A percentile compares a stretch with the other conserved stretches of the same genome.
These are phyloP conservation scores for Chionodraco myersi DNA, from an alignment of 2,113 vertebrate species.

Conservation along the genomic window DNA sequence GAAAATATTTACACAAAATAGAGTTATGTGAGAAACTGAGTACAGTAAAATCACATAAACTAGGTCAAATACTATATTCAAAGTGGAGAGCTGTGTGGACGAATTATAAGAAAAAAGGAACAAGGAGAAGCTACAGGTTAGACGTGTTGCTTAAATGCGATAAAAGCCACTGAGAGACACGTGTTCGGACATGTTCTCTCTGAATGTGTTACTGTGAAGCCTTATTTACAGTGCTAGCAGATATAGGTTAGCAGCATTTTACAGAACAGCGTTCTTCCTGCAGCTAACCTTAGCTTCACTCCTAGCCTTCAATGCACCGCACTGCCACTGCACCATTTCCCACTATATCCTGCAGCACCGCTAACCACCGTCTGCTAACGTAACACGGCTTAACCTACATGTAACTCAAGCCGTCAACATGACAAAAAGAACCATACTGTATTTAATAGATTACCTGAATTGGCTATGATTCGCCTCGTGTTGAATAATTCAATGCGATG, in stretches of 20 bases:
- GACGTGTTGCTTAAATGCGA: background rate
- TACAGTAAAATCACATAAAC: too few species aligned
- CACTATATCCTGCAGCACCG: constrained; percentile 21
- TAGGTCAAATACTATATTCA: too few species aligned
- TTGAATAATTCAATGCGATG: constrained; percentile 44
- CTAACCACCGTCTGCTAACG: background rate
- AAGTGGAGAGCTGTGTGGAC: background rate
- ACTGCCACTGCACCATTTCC: constrained; percentile 73
- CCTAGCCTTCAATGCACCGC: constrained; percentile 50
- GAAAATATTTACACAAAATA: too few species aligned
- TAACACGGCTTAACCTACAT: background rate
- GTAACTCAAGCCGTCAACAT: background rate
- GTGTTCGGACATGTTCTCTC: background rate
- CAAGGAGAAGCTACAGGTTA: background rate
- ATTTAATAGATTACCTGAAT: constrained; percentile 34
- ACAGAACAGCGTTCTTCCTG: constrained; percentile 18
- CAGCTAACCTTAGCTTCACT: constrained; percentile 51
- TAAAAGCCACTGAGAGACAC: background rate
- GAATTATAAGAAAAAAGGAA: too few species aligned
- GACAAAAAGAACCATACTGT: accelerated
- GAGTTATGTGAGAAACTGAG: too few species aligned
- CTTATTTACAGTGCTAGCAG: background rate
- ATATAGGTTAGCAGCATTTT: background rate
- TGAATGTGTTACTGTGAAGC: background rate
- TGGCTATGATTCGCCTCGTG: constrained; percentile 7